These are phyloP conservation scores for Myotis daubentonii DNA, from an alignment of 2,797 vertebrate species.

Conservation along the genomic window DNA sequence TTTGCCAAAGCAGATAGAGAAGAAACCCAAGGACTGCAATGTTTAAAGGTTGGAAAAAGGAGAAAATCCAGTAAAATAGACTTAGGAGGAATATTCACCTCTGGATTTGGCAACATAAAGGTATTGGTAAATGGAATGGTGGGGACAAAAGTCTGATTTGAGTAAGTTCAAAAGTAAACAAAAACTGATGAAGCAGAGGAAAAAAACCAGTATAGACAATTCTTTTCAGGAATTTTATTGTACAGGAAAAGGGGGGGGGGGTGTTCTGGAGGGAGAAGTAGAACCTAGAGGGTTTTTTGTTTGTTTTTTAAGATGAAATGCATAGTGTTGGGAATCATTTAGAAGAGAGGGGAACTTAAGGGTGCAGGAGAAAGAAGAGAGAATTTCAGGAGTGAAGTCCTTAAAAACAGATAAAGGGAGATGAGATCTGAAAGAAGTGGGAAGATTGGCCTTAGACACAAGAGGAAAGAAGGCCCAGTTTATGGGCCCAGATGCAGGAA, in stretches of 20 bases:
- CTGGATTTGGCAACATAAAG: not conserved
- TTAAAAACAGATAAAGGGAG: not conserved
- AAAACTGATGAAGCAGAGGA: not conserved
- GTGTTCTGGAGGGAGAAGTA: not conserved
- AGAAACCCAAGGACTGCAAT: not conserved
- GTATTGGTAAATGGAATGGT: not conserved
- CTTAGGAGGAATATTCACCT: not conserved
- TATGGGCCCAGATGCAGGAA: not conserved
- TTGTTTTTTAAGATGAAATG: not conserved
- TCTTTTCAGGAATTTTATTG: not conserved
- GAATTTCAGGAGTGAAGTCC: conserved; percentile 11
- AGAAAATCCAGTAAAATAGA: not conserved
- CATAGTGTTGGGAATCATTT: not conserved
- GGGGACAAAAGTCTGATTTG: not conserved
- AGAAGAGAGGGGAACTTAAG: not conserved
- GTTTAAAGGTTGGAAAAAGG: not conserved
- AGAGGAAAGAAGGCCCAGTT: conserved; percentile 24
- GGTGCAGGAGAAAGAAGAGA: not conserved
- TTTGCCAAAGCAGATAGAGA: not conserved
- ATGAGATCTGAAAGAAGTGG: conserved; percentile 9
- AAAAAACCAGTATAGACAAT: not conserved
- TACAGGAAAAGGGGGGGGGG: not conserved
- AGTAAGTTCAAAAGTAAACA: conserved; percentile 10
- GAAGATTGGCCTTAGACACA: not conserved
- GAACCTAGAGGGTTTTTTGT: not conserved